Base-by-base conservation (phyloP, 92 coral and sea anemone species). In the Muricea muricata region DNA sequence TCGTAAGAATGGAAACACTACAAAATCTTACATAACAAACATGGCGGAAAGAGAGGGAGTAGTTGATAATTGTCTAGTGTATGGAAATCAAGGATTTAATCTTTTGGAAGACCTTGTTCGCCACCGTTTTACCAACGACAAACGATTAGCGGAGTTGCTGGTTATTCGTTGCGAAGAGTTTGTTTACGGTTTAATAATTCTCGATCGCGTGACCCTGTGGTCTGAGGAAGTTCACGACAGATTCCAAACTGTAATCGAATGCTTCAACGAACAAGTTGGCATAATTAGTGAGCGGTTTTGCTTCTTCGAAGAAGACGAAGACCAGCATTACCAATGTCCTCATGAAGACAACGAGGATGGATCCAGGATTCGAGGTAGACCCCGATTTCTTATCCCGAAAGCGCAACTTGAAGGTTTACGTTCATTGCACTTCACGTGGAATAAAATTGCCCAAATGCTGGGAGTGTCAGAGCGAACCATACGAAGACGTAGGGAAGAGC, bases 381-480 rank as follows among this genome's bases (percentile, higher is more conserved):
- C 92, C 57, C 87, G 84, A 23, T 78, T 89, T 31, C 42, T 58
- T 12, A 89, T 89, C 41, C 93, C 93, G 20, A 24, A 52, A 30
- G 87, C 85, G 41, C 93, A 86, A 67, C 34, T 78, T 9, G 35
- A 79, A 79, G 58, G 78, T 41, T 73, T 86, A 21, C 78, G 90
- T 47, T 80, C 86, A 29, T 61, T 76, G 34, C 86, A 85, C 35
- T 87, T 87, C 73, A 24, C 79, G 52, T 87, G 90, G 86, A 54
- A 28, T 1, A 50, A 73, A 42, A 87, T 81, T 24, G 90, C 86
- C 50, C 39, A 81, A 46, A 79, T 87, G 80, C 78, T 87, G 71
- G 85, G 82, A 32, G 75, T 87, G 14, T 87, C 87, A 0, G 91
- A 82, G 61, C n/a, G n/a, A n/a, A n/a, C n/a, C n/a, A n/a, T n/a